Percentiles rank a stretch among this genome's conserved stretches.
Evolutionary conservation across 2,888 invertebrate species (phyloP).

Genomic region (Acanthosepion pharaonis): DNA sequence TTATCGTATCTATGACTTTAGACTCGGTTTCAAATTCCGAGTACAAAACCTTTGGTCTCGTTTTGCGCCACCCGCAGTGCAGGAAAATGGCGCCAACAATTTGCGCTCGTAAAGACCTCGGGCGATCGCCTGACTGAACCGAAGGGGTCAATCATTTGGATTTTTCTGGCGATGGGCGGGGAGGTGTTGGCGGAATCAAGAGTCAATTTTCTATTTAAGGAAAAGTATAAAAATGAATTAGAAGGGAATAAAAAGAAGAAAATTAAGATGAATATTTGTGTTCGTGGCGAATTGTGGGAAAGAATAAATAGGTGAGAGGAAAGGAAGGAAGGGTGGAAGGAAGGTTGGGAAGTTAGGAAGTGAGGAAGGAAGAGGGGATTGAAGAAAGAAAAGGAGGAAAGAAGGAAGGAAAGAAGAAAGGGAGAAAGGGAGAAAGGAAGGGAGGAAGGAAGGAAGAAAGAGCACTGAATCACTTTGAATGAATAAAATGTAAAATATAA

Average conservation of each 20-base stretch:
- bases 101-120: neutral
- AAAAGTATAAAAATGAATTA: neutral
- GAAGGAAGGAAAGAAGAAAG: neutral
- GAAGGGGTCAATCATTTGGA: neutral
- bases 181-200: neutral
- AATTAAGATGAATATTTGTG: too few relatives aligned
- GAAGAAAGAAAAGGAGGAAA: neutral
- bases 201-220: neutral
- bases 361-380: neutral
- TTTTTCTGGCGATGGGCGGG: neutral
- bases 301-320: neutral
- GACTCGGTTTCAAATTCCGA: neutral
- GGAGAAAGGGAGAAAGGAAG: neutral
- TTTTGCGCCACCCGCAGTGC: neutral
- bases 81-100: neutral
- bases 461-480: too few relatives aligned
- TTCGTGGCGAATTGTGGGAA: too few relatives aligned
- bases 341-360: too few relatives aligned
- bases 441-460: neutral
- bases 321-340: neutral
- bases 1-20: neutral
- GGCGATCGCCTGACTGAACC: constrained; percentile 11
- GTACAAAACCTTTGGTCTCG: neutral
- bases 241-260: neutral
- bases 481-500: too few relatives aligned